Conservation (phyloP, 2,888 invertebrate genomes). For the Caenorhabditis wallacei region DNA sequence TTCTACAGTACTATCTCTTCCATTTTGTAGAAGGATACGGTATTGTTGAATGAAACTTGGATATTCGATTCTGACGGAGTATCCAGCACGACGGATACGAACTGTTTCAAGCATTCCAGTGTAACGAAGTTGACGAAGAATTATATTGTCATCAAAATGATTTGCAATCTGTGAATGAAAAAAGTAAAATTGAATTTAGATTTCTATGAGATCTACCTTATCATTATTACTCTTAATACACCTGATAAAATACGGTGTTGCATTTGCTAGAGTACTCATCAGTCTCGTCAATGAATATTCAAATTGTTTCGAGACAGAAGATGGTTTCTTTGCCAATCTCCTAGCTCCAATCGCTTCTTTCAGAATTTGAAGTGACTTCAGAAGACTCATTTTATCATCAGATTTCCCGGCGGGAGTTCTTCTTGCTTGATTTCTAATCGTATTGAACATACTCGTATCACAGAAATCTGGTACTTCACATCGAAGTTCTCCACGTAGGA, state of each 20-base stretch:
- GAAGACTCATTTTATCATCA: conserved; percentile 75
- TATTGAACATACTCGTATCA: conserved; percentile 82
- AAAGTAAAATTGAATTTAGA: not conserved
- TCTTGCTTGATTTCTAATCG: conserved; percentile 80
- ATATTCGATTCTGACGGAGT: conserved; percentile 94
- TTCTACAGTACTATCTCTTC: conserved; percentile 89
- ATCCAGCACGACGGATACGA: conserved; percentile 94
- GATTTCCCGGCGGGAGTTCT: conserved; percentile 71
- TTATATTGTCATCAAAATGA: conserved; percentile 94
- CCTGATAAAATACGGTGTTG: conserved; percentile 91
- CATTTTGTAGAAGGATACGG: conserved; percentile 92
- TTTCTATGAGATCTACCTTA: conserved; percentile 86
- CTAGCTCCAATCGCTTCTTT: conserved; percentile 90
- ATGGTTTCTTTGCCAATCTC: conserved; percentile 85
- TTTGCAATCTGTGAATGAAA: conserved; percentile 90
- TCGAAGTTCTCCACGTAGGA: conserved; percentile 81
- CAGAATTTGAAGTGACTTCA: conserved; percentile 87
- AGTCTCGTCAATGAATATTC: conserved; percentile 91
- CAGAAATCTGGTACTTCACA: conserved; percentile 81
- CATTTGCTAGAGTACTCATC: conserved; percentile 95
- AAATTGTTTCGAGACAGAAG: conserved; percentile 96
- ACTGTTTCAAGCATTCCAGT: conserved; percentile 98
- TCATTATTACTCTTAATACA: conserved; percentile 97
- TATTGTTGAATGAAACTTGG: conserved; percentile 96
- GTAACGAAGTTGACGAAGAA: conserved; percentile 92